These are phyloP conservation scores for Mesorhabditis belari DNA, from an alignment of 2,888 invertebrate genomes.

Conservation along the genomic window DNA sequence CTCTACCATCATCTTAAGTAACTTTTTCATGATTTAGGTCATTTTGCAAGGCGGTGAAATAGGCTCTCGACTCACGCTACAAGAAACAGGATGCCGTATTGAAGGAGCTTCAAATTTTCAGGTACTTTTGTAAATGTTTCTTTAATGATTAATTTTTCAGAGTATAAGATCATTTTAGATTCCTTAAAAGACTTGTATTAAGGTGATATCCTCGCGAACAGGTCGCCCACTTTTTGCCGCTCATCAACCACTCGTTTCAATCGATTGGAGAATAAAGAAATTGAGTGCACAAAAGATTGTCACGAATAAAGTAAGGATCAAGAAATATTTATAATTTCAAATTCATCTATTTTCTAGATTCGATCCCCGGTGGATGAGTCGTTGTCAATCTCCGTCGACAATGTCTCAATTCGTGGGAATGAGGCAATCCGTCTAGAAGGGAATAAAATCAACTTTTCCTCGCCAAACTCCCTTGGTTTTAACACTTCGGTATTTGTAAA, in stretches of 20 bases:
- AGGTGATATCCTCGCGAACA: constrained; percentile 24
- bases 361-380: constrained; percentile 46
- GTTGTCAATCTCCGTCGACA: constrained; percentile 35
- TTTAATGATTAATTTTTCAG: not conserved
- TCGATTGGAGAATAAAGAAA: constrained; percentile 44
- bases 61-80: constrained; percentile 33
- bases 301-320: constrained; percentile 37
- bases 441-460: constrained; percentile 26
- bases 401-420: constrained; percentile 45
- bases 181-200: constrained; percentile 3
- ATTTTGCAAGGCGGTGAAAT: constrained; percentile 32
- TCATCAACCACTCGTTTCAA: constrained; percentile 42
- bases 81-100: constrained; percentile 41
- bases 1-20: not conserved
- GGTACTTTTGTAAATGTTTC: constrained; percentile 17
- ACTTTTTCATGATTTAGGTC: constrained; percentile 23
- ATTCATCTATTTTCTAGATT: constrained; percentile 18
- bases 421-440: constrained; percentile 45
- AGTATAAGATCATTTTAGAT: not conserved
- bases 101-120: constrained; percentile 40
- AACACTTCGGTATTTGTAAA: constrained; percentile 37
- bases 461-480: constrained; percentile 31
- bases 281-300: constrained; percentile 34
- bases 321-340: not conserved
- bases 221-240: constrained; percentile 46